Evolutionary conservation across 2,797 vertebrate genomes (phyloP).

Genomic region (Coregonus sp.): DNA sequence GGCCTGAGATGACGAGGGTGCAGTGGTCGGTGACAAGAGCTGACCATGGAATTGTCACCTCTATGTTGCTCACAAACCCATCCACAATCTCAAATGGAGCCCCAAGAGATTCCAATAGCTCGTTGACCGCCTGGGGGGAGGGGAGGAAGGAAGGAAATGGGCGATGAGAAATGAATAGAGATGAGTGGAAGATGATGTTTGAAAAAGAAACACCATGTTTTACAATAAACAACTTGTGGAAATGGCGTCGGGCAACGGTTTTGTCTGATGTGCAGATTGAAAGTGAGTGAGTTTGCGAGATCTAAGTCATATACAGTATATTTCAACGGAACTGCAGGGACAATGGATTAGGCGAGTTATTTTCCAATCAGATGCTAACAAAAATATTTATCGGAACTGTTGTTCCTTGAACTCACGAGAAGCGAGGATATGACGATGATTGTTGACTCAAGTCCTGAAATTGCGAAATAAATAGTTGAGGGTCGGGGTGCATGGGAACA

Average conservation of each 20-base stretch:
- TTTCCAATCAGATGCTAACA: neutral
- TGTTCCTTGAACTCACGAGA: conserved; percentile 53
- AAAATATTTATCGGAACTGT: conserved; percentile 24
- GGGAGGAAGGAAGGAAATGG: neutral
- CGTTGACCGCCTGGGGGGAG: conserved; percentile 83
- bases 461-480: conserved; percentile 76
- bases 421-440: conserved; percentile 60
- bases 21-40: conserved; percentile 91
- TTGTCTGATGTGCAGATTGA: neutral
- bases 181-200: neutral
- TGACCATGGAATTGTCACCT: conserved; percentile 91
- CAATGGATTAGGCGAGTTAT: neutral
- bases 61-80: conserved; percentile 87
- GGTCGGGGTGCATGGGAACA: conserved; percentile 35
- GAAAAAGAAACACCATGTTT: conserved; percentile 9
- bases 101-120: conserved; percentile 85
- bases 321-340: neutral
- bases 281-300: neutral
- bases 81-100: conserved; percentile 90
- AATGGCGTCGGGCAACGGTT: neutral
- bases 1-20: conserved; percentile 84
- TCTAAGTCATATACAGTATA: neutral
- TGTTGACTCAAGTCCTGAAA: conserved; percentile 62
- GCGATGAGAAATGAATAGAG: conserved; percentile 12
- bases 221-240: conserved; percentile 34